Conservation (phyloP, 2,113 vertebrate species). For the Spermophilus dauricus region DNA sequence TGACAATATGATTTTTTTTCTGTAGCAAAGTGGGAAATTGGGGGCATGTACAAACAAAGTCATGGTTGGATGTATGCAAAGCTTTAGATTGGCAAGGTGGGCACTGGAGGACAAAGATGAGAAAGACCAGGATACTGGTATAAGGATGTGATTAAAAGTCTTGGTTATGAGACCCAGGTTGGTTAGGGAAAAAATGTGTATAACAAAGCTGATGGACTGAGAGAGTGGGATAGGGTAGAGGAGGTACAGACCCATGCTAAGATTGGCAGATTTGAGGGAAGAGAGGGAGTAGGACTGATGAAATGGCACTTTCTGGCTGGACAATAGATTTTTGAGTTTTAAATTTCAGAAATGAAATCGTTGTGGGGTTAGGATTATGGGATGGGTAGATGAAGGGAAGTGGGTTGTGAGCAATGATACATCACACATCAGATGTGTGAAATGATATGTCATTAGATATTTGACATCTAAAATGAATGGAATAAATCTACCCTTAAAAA, state of each 20-base stretch:
- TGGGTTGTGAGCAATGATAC: neutral
- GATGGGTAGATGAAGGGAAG: neutral
- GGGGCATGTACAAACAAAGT: neutral
- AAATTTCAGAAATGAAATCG: neutral
- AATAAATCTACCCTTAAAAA: neutral
- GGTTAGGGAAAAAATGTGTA: neutral
- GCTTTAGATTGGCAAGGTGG: neutral
- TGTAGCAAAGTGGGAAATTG: neutral
- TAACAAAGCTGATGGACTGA: neutral
- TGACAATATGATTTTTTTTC: neutral
- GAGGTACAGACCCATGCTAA: neutral
- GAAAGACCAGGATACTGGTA: neutral
- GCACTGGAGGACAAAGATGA: neutral
- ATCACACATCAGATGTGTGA: neutral
- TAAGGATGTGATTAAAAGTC: neutral
- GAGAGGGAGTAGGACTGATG: neutral
- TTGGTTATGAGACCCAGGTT: neutral
- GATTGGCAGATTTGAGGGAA: neutral
- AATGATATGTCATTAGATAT: neutral
- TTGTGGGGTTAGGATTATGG: neutral
- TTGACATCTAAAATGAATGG: neutral
- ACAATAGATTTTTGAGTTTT: neutral
- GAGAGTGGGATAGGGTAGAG: neutral
- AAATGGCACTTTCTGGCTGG: neutral
- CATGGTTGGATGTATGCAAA: neutral